Conservation (phyloP, 2,113 vertebrate genomes). For the Odontophorus gujanensis region DNA sequence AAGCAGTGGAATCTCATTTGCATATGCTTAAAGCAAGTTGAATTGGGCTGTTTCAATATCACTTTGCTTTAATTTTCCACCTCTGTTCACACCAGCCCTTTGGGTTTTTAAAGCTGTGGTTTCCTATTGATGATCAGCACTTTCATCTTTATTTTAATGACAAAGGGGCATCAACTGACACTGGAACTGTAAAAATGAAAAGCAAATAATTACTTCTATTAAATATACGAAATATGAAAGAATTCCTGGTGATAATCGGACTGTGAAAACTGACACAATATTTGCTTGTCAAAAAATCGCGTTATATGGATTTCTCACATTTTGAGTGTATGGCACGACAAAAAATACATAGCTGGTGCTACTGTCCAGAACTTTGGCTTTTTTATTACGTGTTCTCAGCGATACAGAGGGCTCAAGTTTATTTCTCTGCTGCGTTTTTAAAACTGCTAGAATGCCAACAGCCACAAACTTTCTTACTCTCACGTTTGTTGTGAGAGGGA, state of each 20-base stretch:
- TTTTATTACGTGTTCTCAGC: background rate
- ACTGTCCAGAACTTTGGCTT: slow-evolving; percentile 39
- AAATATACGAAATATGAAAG: slow-evolving; percentile 84
- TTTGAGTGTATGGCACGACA: slow-evolving; percentile 29
- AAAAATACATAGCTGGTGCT: slow-evolving; percentile 32
- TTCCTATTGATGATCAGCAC: slow-evolving; percentile 95
- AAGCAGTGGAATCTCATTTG: slow-evolving; percentile 99
- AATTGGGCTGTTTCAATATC: slow-evolving; percentile 93
- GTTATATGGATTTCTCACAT: slow-evolving; percentile 48
- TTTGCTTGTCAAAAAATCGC: slow-evolving; percentile 74
- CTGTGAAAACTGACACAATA: slow-evolving; percentile 74
- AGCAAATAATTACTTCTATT: slow-evolving; percentile 88
- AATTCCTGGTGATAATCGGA: slow-evolving; percentile 71
- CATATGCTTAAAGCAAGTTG: slow-evolving; percentile 99
- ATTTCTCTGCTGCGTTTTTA: slow-evolving; percentile 31
- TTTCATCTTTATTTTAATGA: slow-evolving; percentile 95
- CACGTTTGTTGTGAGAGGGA: slow-evolving; percentile 9
- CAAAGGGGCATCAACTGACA: slow-evolving; percentile 88
- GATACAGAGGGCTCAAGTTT: background rate
- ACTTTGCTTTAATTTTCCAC: slow-evolving; percentile 98
- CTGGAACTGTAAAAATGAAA: slow-evolving; percentile 86
- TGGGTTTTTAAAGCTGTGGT: slow-evolving; percentile 93
- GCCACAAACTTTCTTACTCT: slow-evolving; percentile 76
- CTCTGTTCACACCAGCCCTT: slow-evolving; percentile 96
- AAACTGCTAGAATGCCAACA: slow-evolving; percentile 30